Conservation (phyloP, 2,888 invertebrate genomes). For the Synanthedon andrenaeformis region DNA sequence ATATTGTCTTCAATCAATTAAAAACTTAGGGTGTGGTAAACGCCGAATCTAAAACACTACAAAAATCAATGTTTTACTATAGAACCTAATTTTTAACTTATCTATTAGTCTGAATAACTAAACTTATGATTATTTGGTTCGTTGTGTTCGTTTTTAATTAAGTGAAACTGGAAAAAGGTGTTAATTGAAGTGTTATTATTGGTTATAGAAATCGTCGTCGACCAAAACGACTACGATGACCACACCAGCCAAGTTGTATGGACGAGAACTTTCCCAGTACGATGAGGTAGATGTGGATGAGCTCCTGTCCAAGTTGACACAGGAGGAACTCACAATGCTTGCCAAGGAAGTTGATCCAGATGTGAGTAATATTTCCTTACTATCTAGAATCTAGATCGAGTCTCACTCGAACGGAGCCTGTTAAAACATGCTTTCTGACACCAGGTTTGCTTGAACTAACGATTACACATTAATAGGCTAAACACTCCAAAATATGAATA, state of each 20-base stretch:
- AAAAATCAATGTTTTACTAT: slow-evolving; percentile 23
- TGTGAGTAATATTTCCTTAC: slow-evolving; percentile 74
- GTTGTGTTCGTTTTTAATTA: background rate
- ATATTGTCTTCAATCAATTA: background rate
- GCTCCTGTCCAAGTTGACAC: slow-evolving; percentile 89
- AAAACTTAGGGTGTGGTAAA: slow-evolving; percentile 52
- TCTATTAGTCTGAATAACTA: too few species aligned
- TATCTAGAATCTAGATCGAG: too few species aligned
- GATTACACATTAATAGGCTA: too few species aligned
- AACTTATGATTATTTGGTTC: too few species aligned
- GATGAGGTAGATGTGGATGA: slow-evolving; percentile 98
- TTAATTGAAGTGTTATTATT: slow-evolving; percentile 7
- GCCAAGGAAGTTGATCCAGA: slow-evolving; percentile 99
- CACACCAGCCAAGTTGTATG: slow-evolving; percentile 89
- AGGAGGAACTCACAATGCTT: slow-evolving; percentile 96
- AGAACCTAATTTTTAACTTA: too few species aligned
- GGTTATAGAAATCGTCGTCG: slow-evolving; percentile 86
- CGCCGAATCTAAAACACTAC: slow-evolving; percentile 19
- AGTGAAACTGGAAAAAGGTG: background rate
- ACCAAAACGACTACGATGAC: slow-evolving; percentile 92
- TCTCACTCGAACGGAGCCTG: background rate
- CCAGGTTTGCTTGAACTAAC: too few species aligned
- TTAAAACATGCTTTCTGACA: too few species aligned
- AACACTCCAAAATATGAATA: too few species aligned
- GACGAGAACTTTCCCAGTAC: slow-evolving; percentile 89